Evolutionary conservation across 2,113 vertebrate species (phyloP).

Genomic region (Meleagris gallopavo): DNA sequence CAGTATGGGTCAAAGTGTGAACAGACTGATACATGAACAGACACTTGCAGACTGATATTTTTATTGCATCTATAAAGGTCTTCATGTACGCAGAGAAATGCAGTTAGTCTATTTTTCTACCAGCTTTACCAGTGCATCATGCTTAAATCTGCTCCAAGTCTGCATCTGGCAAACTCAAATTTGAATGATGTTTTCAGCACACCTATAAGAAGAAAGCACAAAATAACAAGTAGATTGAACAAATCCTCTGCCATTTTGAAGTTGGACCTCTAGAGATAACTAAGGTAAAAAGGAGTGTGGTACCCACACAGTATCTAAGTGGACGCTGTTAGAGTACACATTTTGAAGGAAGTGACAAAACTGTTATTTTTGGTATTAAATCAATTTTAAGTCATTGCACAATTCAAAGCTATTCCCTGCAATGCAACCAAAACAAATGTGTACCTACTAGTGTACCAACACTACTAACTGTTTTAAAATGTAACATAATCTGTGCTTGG

Average conservation of each 20-base stretch:
- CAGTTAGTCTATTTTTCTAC: neutral
- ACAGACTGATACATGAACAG: neutral
- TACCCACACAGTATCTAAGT: neutral
- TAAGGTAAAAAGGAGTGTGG: neutral
- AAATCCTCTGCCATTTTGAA: neutral
- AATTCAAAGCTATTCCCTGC: neutral
- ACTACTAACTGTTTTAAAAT: neutral
- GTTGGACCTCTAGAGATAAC: no score
- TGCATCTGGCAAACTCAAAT: neutral
- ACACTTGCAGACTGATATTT: neutral
- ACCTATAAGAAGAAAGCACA: neutral
- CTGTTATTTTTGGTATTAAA: neutral
- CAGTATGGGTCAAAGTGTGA: neutral
- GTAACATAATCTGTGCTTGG: neutral
- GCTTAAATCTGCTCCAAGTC: neutral
- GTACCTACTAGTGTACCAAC: neutral
- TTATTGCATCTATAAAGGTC: neutral
- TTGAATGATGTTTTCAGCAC: neutral
- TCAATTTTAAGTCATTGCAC: neutral
- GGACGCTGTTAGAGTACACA: neutral
- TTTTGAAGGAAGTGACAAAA: neutral
- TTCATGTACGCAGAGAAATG: neutral
- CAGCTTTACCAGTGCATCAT: neutral
- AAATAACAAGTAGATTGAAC: neutral
- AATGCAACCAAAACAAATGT: neutral